Evolutionary conservation across 2,113 vertebrate species (phyloP).

Genomic region (Aspidoscelis tigris): DNA sequence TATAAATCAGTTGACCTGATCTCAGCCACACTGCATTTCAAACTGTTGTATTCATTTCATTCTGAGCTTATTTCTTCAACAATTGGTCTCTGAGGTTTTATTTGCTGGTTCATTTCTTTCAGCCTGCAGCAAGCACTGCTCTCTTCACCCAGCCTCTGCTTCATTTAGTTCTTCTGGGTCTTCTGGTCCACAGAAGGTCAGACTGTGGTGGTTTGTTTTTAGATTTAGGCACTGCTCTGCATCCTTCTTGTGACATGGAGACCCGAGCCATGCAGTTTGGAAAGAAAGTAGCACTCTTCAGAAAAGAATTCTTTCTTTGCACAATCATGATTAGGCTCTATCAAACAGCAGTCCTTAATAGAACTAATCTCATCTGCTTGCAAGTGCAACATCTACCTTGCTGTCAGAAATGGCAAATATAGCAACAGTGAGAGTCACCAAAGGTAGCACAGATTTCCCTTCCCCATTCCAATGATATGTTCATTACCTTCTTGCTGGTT

Average conservation of each 20-base stretch:
- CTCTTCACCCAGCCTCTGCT: conserved; percentile 30
- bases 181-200: conserved; percentile 37
- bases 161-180: conserved; percentile 32
- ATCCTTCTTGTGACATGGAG: background rate
- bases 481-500: background rate
- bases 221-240: background rate
- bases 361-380: background rate
- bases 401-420: conserved; percentile 3
- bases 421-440: background rate
- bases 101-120: conserved; percentile 38
- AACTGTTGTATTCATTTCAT: conserved; percentile 40
- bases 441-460: background rate
- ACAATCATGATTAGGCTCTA: background rate
- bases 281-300: background rate
- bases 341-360: background rate
- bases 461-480: background rate
- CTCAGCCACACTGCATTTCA: conserved; percentile 31
- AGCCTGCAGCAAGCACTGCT: conserved; percentile 30
- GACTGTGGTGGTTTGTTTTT: conserved; percentile 19
- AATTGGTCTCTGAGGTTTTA: conserved; percentile 37
- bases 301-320: background rate
- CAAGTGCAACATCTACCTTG: background rate
- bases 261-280: background rate
- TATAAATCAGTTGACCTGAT: conserved; percentile 29
- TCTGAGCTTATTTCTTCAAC: conserved; percentile 19